phyloP scores from a whole-genome alignment of 2,113 vertebrate genomes.

The Columba janthina region DNA sequence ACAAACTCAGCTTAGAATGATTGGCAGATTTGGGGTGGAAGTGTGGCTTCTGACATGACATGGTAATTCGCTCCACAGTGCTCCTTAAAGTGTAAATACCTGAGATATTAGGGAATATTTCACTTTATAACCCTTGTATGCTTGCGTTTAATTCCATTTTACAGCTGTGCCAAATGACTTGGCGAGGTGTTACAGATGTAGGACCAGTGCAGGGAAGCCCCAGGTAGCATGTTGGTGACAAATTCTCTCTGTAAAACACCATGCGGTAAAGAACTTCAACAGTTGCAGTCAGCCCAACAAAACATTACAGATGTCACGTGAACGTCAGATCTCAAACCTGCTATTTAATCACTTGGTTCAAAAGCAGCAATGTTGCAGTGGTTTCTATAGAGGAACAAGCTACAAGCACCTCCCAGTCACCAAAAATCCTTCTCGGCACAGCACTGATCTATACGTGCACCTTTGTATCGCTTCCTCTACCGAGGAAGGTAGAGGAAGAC shows the following conservation, averaged over 20 bases:
- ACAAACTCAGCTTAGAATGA: constrained; percentile 63
- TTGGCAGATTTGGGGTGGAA: constrained; percentile 55
- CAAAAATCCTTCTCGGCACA: not conserved
- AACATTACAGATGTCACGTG: constrained; percentile 37
- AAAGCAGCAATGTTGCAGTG: constrained; percentile 26
- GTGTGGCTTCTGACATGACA: constrained; percentile 54
- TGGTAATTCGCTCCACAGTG: constrained; percentile 24
- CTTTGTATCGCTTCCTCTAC: not conserved
- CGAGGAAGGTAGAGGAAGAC: too few relatives aligned
- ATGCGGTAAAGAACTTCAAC: constrained; percentile 7
- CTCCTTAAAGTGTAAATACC: constrained; percentile 57
- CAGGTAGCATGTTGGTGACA: not conserved
- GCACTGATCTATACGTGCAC: not conserved
- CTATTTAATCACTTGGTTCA: constrained; percentile 40
- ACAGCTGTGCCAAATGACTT: not conserved
- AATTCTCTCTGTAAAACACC: constrained; percentile 13
- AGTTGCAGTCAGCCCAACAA: constrained; percentile 12
- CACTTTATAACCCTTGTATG: not conserved
- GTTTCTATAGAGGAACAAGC: not conserved
- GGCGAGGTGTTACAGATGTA: not conserved
- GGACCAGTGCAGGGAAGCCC: not conserved
- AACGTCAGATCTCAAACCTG: constrained; percentile 27
- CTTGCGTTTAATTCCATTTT: constrained; percentile 7
- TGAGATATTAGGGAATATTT: not conserved
- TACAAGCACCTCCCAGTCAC: not conserved